Evolutionary conservation across 1,140 invertebrate genomes (phyloP).

Genomic region (Caenorhabditis tropicalis): DNA sequence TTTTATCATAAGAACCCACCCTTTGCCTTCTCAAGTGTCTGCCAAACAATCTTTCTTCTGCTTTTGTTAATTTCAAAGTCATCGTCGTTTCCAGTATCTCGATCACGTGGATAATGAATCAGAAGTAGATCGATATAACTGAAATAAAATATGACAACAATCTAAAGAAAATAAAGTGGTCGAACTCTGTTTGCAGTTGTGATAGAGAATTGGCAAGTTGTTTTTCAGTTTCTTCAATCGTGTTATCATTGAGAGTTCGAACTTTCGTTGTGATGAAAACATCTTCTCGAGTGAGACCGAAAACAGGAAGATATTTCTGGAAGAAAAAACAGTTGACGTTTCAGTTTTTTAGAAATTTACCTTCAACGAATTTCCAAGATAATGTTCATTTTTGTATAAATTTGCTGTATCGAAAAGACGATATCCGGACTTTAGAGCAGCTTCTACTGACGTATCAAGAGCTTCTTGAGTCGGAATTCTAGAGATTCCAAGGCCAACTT

Average conservation of each 20-base stretch:
- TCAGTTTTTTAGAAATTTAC: neutral
- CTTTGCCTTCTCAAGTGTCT: slow-evolving; percentile 46
- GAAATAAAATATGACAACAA: neutral
- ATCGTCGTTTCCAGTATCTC: slow-evolving; percentile 46
- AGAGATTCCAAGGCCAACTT: slow-evolving; percentile 13
- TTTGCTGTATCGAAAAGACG: slow-evolving; percentile 9
- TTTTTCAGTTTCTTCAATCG: slow-evolving; percentile 15
- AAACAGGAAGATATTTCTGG: slow-evolving; percentile 69
- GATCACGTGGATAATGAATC: slow-evolving; percentile 55
- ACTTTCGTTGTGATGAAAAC: slow-evolving; percentile 77
- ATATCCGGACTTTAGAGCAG: slow-evolving; percentile 14
- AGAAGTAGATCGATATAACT: slow-evolving; percentile 54
- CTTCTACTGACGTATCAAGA: neutral
- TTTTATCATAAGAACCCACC: neutral
- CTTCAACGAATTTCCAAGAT: slow-evolving; percentile 18
- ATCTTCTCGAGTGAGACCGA: slow-evolving; percentile 72
- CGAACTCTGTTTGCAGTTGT: slow-evolving; percentile 47
- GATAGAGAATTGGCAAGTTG: slow-evolving; percentile 45
- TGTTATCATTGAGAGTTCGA: slow-evolving; percentile 27
- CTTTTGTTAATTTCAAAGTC: slow-evolving; percentile 41
- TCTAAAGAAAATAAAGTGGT: neutral
- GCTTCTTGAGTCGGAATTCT: neutral
- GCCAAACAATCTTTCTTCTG: slow-evolving; percentile 45
- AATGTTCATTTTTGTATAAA: slow-evolving; percentile 18
- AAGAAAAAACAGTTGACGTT: neutral